Conservation (phyloP, 2,888 invertebrate species). For the Epinotia ramella region DNA sequence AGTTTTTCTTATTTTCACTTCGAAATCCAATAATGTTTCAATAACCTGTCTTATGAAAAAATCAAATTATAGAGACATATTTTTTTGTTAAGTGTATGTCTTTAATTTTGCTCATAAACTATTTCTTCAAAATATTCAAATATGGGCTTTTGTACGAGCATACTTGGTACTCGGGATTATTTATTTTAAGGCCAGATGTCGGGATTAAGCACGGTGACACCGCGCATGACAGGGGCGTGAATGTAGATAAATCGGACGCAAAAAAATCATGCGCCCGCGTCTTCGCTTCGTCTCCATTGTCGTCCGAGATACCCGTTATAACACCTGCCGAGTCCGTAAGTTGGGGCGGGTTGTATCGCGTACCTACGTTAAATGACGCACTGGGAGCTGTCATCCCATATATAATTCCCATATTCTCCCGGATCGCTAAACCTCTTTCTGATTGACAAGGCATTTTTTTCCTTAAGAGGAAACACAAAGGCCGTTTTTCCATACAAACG, state of each 20-base stretch:
- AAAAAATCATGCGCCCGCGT: constrained; percentile 56
- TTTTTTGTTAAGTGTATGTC: too few relatives aligned
- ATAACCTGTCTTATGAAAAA: too few relatives aligned
- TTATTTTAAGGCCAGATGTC: constrained; percentile 36
- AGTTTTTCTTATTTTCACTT: too few relatives aligned
- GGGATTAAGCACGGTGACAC: constrained; percentile 52
- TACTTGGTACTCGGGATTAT: constrained; percentile 31
- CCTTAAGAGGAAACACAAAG: too few relatives aligned
- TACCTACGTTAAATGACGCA: too few relatives aligned
- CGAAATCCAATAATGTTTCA: too few relatives aligned
- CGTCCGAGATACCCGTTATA: not conserved
- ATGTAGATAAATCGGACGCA: constrained; percentile 58
- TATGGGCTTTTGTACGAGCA: not conserved
- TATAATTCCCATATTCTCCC: not conserved
- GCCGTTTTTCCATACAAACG: too few relatives aligned
- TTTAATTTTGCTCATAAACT: too few relatives aligned
- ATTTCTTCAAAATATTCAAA: not conserved
- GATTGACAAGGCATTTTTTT: not conserved
- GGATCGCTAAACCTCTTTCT: not conserved
- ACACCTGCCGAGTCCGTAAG: not conserved
- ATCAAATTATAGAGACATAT: too few relatives aligned
- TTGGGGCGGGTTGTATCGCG: too few relatives aligned
- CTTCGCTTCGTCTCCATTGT: constrained; percentile 47
- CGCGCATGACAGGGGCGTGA: constrained; percentile 55
- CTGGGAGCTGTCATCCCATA: too few relatives aligned